Percentiles rank a stretch among this genome's conserved stretches.
Evolutionary conservation across 2,797 vertebrate genomes (phyloP).

Genomic region (Propithecus perrieri): DNA sequence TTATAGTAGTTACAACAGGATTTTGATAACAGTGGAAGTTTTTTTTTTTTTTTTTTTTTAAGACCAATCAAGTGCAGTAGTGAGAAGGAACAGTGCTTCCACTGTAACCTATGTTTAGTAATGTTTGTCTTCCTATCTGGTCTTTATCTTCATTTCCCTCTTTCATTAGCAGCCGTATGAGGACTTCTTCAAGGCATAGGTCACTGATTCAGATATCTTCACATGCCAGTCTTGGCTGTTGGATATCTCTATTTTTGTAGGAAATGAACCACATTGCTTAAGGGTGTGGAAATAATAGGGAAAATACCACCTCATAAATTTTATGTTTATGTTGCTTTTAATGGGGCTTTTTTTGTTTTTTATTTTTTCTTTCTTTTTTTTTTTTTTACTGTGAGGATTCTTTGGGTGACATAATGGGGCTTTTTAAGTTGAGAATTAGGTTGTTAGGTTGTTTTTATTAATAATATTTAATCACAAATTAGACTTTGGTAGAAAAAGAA

Average conservation of each 20-base stretch:
- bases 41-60: not conserved
- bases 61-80: no score
- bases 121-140: not conserved
- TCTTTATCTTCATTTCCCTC: not conserved
- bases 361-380: no score
- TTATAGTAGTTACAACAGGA: not conserved
- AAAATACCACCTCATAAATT: not conserved
- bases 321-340: not conserved
- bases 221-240: not conserved
- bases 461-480: conserved; percentile 23
- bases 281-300: not conserved
- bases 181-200: not conserved
- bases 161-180: not conserved
- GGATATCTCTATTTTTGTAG: not conserved
- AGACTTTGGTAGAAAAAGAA: conserved; percentile 25
- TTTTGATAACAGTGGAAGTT: not conserved
- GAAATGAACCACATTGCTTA: not conserved
- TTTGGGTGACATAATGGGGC: not conserved
- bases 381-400: no score
- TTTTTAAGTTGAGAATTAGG: conserved; percentile 4
- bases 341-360: not conserved
- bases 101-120: not conserved
- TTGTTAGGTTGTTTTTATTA: conserved; percentile 13
- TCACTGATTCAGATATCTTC: not conserved
- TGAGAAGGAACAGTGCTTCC: not conserved